Percentiles rank a stretch among this genome's conserved stretches.
Evolutionary conservation across 2,888 invertebrate species (phyloP).

Genomic region (Tenthredo scrophulariae): DNA sequence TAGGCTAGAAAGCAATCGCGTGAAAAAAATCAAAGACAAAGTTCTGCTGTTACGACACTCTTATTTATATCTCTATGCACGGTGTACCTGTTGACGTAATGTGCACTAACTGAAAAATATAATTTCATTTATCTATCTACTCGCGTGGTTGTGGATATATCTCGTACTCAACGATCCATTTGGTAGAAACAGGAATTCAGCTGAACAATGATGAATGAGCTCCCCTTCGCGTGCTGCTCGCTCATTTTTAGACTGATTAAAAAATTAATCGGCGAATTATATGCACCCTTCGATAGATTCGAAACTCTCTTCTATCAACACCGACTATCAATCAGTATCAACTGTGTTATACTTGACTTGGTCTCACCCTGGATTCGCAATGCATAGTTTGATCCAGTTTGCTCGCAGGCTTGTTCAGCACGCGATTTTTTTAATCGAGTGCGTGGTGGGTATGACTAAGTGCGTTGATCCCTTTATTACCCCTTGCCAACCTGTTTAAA

Average conservation of each 20-base stretch:
- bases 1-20: slow-evolving; percentile 38
- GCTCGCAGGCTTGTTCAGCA: slow-evolving; percentile 26
- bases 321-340: slow-evolving; percentile 45
- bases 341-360: slow-evolving; percentile 23
- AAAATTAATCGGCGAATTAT: slow-evolving; percentile 36
- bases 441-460: not conserved
- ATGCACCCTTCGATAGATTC: slow-evolving; percentile 41
- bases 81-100: not conserved
- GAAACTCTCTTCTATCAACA: slow-evolving; percentile 27
- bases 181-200: not conserved
- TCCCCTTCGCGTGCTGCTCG: slow-evolving; percentile 18
- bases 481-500: not conserved
- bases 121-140: not conserved
- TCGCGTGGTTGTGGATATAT: not conserved
- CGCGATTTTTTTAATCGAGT: slow-evolving; percentile 36
- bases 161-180: not conserved
- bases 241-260: slow-evolving; percentile 22
- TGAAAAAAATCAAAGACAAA: slow-evolving; percentile 44
- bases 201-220: not conserved
- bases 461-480: not conserved
- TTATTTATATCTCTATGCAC: slow-evolving; percentile 28
- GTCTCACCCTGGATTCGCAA: not conserved
- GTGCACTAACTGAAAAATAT: not conserved
- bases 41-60: slow-evolving; percentile 4
- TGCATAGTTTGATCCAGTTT: slow-evolving; percentile 1